A percentile compares a stretch with the other conserved stretches of the same genome.
Conservation (phyloP, 2,113 vertebrate genomes). For the Corythoichthys intestinalis region DNA sequence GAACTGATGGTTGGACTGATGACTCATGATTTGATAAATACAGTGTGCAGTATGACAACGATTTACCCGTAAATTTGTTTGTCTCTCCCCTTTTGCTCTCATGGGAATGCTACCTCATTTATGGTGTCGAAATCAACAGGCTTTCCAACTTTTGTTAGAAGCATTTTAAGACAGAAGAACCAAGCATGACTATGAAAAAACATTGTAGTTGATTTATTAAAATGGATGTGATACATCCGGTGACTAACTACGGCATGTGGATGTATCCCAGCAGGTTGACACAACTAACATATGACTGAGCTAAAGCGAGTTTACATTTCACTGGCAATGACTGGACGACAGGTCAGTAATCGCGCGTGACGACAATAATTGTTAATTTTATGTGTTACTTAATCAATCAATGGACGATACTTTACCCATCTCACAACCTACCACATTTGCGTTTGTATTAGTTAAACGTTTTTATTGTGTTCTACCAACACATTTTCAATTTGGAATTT, state of each 20-base stretch:
- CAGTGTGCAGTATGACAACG: slow-evolving; percentile 29
- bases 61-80: slow-evolving; percentile 36
- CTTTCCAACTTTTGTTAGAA: not conserved
- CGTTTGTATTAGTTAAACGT: not conserved
- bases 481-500: not conserved
- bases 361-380: not conserved
- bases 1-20: not conserved
- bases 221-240: not conserved
- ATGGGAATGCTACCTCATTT: slow-evolving; percentile 38
- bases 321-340: not conserved
- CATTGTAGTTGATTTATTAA: not conserved
- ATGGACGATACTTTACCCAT: not conserved
- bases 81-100: slow-evolving; percentile 44
- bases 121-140: no score
- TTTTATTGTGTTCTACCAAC: not conserved
- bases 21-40: not conserved
- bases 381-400: not conserved
- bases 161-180: not conserved
- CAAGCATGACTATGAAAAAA: not conserved
- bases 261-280: not conserved
- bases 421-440: no score
- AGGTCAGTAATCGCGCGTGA: not conserved
- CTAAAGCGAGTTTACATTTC: not conserved
- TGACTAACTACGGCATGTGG: not conserved
- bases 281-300: not conserved